Evolutionary conservation across 2,888 invertebrate species (phyloP).

Genomic region (Melinaea menophilus): DNA sequence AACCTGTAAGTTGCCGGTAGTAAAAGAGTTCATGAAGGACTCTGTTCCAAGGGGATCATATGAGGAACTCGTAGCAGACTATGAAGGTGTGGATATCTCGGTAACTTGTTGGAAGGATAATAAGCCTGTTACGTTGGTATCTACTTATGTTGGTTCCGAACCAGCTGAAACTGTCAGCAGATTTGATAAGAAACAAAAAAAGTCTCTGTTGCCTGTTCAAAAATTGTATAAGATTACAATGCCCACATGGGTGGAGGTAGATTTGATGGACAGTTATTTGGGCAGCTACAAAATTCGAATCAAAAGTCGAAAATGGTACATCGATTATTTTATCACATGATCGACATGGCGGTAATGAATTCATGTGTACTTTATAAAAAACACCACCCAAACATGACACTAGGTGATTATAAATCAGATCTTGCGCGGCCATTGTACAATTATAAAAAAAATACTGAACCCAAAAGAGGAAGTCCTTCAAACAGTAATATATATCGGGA

Average conservation of each 20-base stretch:
- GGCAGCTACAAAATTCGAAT: constrained; percentile 29
- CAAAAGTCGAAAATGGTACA: constrained; percentile 31
- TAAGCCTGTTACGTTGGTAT: too few relatives aligned
- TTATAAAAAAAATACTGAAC: constrained; percentile 28
- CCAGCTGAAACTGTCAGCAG: too few relatives aligned
- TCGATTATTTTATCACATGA: constrained; percentile 30
- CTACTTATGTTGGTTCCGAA: too few relatives aligned
- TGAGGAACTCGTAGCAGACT: too few relatives aligned
- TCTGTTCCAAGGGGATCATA: too few relatives aligned
- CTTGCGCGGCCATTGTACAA: constrained; percentile 29
- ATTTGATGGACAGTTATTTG: constrained; percentile 30
- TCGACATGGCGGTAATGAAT: constrained; percentile 30
- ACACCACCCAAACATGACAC: constrained; percentile 26
- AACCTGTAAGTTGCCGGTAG: background rate
- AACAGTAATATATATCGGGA: constrained; percentile 24
- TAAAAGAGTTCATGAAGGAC: background rate
- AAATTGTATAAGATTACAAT: background rate
- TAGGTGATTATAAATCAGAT: constrained; percentile 30
- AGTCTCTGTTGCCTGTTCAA: too few relatives aligned
- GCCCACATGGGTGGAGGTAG: constrained; percentile 32
- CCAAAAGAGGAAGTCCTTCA: constrained; percentile 32
- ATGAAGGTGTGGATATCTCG: too few relatives aligned
- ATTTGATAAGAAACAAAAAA: too few relatives aligned
- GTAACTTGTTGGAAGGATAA: too few relatives aligned
- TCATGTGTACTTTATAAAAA: constrained; percentile 33